phyloP scores from a whole-genome alignment of 1,140 invertebrate species.

The Zophobas atratus region DNA sequence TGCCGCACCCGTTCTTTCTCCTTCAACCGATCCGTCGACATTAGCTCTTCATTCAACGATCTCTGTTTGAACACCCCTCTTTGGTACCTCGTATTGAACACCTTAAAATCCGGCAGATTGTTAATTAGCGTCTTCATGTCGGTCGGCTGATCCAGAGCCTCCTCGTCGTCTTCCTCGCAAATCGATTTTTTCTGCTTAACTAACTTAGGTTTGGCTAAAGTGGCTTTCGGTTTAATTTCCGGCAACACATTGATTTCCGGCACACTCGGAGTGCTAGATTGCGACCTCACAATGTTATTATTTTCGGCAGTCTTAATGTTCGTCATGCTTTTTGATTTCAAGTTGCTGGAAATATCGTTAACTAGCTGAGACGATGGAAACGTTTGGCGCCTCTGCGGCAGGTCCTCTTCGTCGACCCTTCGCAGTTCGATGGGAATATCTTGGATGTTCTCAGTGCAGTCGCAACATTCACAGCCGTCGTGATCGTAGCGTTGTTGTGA shows the following conservation, averaged over 20 bases:
- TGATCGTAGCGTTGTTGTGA: slow-evolving; percentile 66
- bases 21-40: slow-evolving; percentile 84
- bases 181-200: slow-evolving; percentile 88
- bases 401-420: slow-evolving; percentile 83
- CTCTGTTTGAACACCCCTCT: slow-evolving; percentile 86
- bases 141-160: slow-evolving; percentile 76
- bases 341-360: slow-evolving; percentile 71
- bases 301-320: slow-evolving; percentile 83
- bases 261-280: slow-evolving; percentile 82
- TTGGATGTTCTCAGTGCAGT: slow-evolving; percentile 75
- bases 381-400: slow-evolving; percentile 70
- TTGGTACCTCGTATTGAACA: slow-evolving; percentile 40
- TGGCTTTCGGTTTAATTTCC: slow-evolving; percentile 55
- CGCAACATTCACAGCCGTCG: slow-evolving; percentile 75
- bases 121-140: slow-evolving; percentile 76
- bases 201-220: slow-evolving; percentile 74
- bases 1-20: slow-evolving; percentile 88
- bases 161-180: slow-evolving; percentile 78
- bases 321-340: slow-evolving; percentile 85
- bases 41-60: slow-evolving; percentile 91
- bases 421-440: slow-evolving; percentile 91
- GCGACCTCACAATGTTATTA: slow-evolving; percentile 74
- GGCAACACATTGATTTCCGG: slow-evolving; percentile 62
- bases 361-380: slow-evolving; percentile 70
- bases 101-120: slow-evolving; percentile 75